A percentile compares a stretch with the other conserved stretches of the same genome.
Evolutionary conservation across 2,113 vertebrate species (phyloP).

Genomic region (Macroglossus sobrinus): DNA sequence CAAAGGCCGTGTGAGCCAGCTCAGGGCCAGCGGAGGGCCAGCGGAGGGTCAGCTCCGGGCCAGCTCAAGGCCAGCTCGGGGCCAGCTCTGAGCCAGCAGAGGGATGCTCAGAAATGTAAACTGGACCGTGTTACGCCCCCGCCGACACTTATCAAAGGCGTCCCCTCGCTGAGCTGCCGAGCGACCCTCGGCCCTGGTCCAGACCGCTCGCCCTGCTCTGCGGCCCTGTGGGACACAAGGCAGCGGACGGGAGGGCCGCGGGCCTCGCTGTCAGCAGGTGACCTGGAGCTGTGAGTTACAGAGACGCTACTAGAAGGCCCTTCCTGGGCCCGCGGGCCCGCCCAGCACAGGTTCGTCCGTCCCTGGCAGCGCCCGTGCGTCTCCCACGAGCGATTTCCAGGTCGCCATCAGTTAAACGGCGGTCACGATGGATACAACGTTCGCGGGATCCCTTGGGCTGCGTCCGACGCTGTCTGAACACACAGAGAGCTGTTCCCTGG

Average conservation of each 20-base stretch:
- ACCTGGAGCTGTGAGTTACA: background rate
- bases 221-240: too few relatives aligned
- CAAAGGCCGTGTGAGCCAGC: too few relatives aligned
- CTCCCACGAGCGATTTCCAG: background rate
- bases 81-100: background rate
- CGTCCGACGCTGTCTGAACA: slow-evolving; percentile 11
- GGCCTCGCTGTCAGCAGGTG: too few relatives aligned
- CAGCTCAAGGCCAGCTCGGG: background rate
- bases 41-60: background rate
- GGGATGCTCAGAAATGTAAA: background rate
- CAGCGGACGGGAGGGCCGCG: too few relatives aligned
- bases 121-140: background rate
- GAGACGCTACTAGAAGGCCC: background rate
- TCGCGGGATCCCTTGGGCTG: background rate
- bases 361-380: background rate
- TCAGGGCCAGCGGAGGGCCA: background rate
- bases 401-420: background rate
- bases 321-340: background rate
- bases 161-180: too few relatives aligned
- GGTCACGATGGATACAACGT: slow-evolving; percentile 6
- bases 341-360: fast-evolving
- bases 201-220: too few relatives aligned
- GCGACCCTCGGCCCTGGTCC: too few relatives aligned
- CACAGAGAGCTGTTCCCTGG: slow-evolving; percentile 52
- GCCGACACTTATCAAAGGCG: background rate